phyloP scores from a whole-genome alignment of 1,140 invertebrate species.

The Drosophila albomicans region DNA sequence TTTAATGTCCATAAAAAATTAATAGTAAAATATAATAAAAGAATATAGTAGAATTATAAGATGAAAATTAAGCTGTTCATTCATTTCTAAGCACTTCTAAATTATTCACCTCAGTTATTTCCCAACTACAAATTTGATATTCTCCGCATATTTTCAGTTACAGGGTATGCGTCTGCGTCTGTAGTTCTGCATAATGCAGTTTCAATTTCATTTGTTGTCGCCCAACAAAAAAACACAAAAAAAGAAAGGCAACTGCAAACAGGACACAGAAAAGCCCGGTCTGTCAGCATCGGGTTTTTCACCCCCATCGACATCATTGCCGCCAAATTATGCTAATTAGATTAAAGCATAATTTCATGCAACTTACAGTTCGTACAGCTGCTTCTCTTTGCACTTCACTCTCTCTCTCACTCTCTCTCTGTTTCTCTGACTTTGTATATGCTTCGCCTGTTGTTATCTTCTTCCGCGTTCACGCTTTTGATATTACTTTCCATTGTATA shows the following conservation, averaged over 20 bases:
- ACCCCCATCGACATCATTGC: conserved; percentile 53
- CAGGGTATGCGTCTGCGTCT: conserved; percentile 46
- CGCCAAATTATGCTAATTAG: conserved; percentile 83
- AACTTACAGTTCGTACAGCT: conserved; percentile 58
- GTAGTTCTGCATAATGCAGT: conserved; percentile 79
- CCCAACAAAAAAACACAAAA: conserved; percentile 22
- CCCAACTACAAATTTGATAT: background rate
- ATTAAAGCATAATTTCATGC: conserved; percentile 83
- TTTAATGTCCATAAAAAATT: too few species aligned
- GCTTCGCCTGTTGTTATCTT: conserved; percentile 37
- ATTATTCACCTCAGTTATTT: too few species aligned
- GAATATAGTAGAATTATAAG: too few species aligned
- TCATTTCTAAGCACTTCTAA: too few species aligned
- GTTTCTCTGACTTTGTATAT: conserved; percentile 17
- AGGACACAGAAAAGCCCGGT: conserved; percentile 49
- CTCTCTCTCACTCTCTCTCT: background rate
- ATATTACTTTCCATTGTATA: conserved; percentile 18
- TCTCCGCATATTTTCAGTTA: background rate
- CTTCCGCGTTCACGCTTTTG: conserved; percentile 43
- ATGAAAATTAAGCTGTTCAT: too few species aligned
- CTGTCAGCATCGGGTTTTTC: conserved; percentile 32
- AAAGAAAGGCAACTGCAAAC: conserved; percentile 28
- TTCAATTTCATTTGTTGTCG: conserved; percentile 82
- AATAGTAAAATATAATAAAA: too few species aligned
- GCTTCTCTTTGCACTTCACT: conserved; percentile 18